A percentile compares a stretch with the other conserved stretches of the same genome.
These are phyloP conservation scores for Caenorhabditis sulstoni DNA, from an alignment of 2,888 invertebrate species.

Conservation along the genomic window DNA sequence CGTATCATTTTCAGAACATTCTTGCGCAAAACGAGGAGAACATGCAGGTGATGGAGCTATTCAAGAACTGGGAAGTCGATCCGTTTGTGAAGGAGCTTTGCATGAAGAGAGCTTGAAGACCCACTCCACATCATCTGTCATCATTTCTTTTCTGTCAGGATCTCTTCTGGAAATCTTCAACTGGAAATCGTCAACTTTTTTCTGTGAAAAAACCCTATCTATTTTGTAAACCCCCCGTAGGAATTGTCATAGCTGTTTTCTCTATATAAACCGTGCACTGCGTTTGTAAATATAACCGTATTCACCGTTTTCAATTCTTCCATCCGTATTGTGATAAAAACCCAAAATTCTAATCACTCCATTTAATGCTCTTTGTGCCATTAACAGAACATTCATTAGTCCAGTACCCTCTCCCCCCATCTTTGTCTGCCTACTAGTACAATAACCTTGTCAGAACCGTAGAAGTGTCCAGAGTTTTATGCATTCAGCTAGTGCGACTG, in stretches of 20 bases:
- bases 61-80: constrained; percentile 76
- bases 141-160: constrained; percentile 25
- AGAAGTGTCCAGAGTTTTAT: background rate
- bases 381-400: background rate
- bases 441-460: background rate
- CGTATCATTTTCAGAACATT: constrained; percentile 76
- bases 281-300: constrained; percentile 10
- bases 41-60: constrained; percentile 80
- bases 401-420: background rate
- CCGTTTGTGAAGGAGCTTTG: constrained; percentile 73
- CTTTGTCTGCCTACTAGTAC: constrained; percentile 4
- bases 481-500: constrained; percentile 2
- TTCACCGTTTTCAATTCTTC: background rate
- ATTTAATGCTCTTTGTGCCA: constrained; percentile 1
- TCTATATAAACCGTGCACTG: constrained; percentile 4
- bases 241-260: constrained; percentile 21
- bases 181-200: constrained; percentile 17
- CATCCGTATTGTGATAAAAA: constrained; percentile 28
- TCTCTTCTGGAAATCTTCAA: constrained; percentile 32
- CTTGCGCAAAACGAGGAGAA: constrained; percentile 80
- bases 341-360: constrained; percentile 40
- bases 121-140: background rate
- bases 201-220: constrained; percentile 40
- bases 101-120: constrained; percentile 62
- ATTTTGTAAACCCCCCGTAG: constrained; percentile 12